These are phyloP conservation scores for Spinibarbus caldwelli DNA, from an alignment of 2,797 vertebrate species.

Conservation along the genomic window DNA sequence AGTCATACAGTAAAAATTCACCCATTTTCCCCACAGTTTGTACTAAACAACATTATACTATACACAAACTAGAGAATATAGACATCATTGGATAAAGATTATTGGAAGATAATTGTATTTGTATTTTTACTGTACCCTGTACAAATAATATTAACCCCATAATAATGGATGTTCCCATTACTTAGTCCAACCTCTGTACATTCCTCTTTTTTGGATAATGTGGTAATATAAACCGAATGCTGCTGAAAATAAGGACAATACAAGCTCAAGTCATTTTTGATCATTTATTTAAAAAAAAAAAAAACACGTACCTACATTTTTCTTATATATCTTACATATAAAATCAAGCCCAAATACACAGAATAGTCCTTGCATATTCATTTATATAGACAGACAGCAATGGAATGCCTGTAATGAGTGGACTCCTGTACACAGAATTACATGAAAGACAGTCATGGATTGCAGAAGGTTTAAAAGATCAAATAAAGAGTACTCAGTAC, in stretches of 20 bases:
- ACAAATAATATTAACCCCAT: too few relatives aligned
- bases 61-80: too few relatives aligned
- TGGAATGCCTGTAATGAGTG: constrained; percentile 51
- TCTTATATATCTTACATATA: constrained; percentile 75
- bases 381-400: constrained; percentile 69
- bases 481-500: constrained; percentile 8
- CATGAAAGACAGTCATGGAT: constrained; percentile 13
- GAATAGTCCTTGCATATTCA: constrained; percentile 79
- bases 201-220: neutral
- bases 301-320: constrained; percentile 77
- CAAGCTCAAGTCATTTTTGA: constrained; percentile 55
- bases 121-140: too few relatives aligned
- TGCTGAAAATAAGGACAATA: neutral
- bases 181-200: too few relatives aligned
- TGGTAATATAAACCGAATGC: neutral
- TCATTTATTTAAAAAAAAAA: constrained; percentile 78
- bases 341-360: constrained; percentile 84
- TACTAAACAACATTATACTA: neutral
- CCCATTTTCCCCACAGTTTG: neutral
- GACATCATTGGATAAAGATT: too few relatives aligned
- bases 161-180: too few relatives aligned
- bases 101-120: too few relatives aligned
- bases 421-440: constrained; percentile 60
- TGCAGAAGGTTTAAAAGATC: constrained; percentile 7
- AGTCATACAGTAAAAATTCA: neutral